Conservation (phyloP, 2,113 vertebrate genomes). For the Sardina pilchardus region DNA sequence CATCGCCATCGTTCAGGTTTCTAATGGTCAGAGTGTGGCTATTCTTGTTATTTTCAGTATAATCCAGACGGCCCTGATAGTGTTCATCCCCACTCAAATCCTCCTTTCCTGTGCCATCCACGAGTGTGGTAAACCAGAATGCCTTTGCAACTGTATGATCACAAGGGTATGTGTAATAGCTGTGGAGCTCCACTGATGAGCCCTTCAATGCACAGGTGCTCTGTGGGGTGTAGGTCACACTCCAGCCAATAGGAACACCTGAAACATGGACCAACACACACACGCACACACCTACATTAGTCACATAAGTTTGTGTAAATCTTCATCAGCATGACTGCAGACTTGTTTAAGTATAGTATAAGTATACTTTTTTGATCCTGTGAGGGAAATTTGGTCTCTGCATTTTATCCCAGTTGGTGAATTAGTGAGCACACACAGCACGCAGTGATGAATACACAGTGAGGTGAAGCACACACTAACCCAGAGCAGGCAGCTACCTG, state of each 20-base stretch:
- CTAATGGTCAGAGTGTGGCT: constrained; percentile 25
- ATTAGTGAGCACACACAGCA: too few species aligned
- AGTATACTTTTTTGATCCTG: too few species aligned
- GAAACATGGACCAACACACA: background rate
- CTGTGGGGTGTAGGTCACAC: background rate
- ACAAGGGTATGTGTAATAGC: background rate
- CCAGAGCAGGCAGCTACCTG: too few species aligned
- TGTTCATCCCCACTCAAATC: background rate
- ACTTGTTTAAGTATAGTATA: too few species aligned
- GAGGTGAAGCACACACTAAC: too few species aligned
- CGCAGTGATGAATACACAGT: too few species aligned
- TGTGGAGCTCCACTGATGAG: background rate
- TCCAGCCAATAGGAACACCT: background rate
- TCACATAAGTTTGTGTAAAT: background rate
- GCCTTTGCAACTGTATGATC: background rate
- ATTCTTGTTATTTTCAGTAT: background rate
- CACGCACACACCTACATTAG: background rate
- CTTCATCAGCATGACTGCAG: background rate
- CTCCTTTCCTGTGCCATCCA: too few species aligned
- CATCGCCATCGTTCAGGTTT: constrained; percentile 20
- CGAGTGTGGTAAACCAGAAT: background rate
- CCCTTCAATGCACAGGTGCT: background rate
- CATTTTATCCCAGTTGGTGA: too few species aligned
- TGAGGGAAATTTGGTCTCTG: too few species aligned
- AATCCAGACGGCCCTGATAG: background rate